Evolutionary conservation across 1,140 invertebrate genomes (phyloP).

Genomic region (Palaemon carinicauda): DNA sequence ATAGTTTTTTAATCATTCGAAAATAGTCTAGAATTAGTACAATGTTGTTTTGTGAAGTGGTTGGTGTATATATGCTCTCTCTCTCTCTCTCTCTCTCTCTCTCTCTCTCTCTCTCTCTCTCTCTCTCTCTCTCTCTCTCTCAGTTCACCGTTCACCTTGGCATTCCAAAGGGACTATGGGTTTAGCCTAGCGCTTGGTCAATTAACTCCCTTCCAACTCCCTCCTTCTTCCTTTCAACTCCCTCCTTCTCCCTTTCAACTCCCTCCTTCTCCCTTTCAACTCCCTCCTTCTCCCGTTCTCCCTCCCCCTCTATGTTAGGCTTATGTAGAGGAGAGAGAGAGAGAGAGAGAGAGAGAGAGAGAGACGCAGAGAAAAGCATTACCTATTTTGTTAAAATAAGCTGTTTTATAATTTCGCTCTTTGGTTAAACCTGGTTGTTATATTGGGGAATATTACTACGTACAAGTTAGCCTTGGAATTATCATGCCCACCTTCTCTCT

Average conservation of each 20-base stretch:
- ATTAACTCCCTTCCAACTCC: background rate
- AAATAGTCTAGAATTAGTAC: too few relatives aligned
- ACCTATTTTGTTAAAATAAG: too few relatives aligned
- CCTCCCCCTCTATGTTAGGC: background rate
- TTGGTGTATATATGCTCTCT: background rate
- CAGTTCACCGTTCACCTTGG: background rate
- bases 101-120: constrained; percentile 15
- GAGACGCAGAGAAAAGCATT: constrained; percentile 7
- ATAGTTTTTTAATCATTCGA: too few relatives aligned
- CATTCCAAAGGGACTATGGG: background rate
- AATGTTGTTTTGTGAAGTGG: background rate
- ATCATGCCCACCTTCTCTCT: too few relatives aligned
- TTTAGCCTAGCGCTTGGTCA: background rate
- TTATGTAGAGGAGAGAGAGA: background rate
- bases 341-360: constrained; percentile 30
- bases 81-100: constrained; percentile 1
- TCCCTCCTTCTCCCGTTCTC: background rate
- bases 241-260: background rate
- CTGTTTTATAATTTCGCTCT: too few relatives aligned
- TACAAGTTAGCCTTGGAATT: too few relatives aligned
- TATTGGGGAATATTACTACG: too few relatives aligned
- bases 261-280: background rate
- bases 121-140: background rate
- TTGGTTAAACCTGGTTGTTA: too few relatives aligned
- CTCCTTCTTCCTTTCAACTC: background rate